Percentiles rank a stretch among this genome's conserved stretches.
These are phyloP conservation scores for Drosophila eugracilis DNA, from an alignment of 1,140 invertebrate species.

Conservation along the genomic window DNA sequence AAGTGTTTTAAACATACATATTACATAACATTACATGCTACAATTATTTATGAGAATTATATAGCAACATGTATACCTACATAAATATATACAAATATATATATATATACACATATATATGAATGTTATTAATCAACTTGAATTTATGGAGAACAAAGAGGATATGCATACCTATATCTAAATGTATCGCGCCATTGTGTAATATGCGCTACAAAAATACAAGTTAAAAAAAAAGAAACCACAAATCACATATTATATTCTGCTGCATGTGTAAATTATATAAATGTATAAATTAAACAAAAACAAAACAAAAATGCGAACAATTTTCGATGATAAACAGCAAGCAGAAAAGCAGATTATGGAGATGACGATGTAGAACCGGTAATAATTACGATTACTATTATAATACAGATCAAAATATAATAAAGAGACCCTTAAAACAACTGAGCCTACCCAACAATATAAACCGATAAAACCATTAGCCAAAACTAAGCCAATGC, in stretches of 20 bases:
- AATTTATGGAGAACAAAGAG: slow-evolving; percentile 31
- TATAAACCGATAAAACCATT: slow-evolving; percentile 10
- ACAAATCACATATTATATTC: slow-evolving; percentile 46
- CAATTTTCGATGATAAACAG: slow-evolving; percentile 51
- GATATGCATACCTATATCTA: slow-evolving; percentile 41
- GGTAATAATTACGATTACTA: slow-evolving; percentile 76
- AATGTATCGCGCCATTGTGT: slow-evolving; percentile 76
- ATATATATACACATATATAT: slow-evolving; percentile 45
- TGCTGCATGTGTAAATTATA: slow-evolving; percentile 74
- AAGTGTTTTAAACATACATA: slow-evolving; percentile 62
- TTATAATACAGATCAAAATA: slow-evolving; percentile 70
- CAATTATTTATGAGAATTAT: slow-evolving; percentile 55
- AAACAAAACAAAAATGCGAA: slow-evolving; percentile 41
- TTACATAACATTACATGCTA: slow-evolving; percentile 41
- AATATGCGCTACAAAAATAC: slow-evolving; percentile 75
- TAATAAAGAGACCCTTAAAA: slow-evolving; percentile 73
- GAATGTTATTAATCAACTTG: slow-evolving; percentile 61
- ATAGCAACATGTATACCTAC: slow-evolving; percentile 44
- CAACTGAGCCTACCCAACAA: slow-evolving; percentile 22
- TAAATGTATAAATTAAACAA: slow-evolving; percentile 60
- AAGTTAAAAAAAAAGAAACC: slow-evolving; percentile 27
- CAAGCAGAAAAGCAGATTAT: slow-evolving; percentile 37
- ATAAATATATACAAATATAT: slow-evolving; percentile 45
- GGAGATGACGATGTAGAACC: slow-evolving; percentile 54
- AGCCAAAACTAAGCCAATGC: slow-evolving; percentile 3